Evolutionary conservation across 2,113 vertebrate genomes (phyloP), one percentile per base, ranked within the genome.

Genomic region (Myrmophylax atrothorax): DNA sequence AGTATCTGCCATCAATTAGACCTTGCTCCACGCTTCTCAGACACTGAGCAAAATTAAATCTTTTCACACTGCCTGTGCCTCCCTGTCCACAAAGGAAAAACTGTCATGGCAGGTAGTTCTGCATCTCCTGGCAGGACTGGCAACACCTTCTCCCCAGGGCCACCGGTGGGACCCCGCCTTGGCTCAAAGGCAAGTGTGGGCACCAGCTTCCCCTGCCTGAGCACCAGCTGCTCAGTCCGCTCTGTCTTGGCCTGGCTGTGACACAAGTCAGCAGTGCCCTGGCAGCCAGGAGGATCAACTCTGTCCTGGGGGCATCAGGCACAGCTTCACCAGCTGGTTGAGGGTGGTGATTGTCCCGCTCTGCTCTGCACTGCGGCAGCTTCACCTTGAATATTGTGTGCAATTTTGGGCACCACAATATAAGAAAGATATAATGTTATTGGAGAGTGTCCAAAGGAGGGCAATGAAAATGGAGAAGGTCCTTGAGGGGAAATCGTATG

Each of bases 41-140:
- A 56, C 37, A 58, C 12, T 11, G 16, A 26, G 11, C 5, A 72
- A 52, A 95, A 42, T 62, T 37, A 67, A 46, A 26, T 52, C 29
- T 23, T 42, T 25, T 18, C 44, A 31, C 24, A 28, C 23, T 63
- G 14, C 31, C 38, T 52, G 13, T 47, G 17, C 22, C 29, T 84
- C n/a, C 20, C 33, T 0, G 1, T 38, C n/a, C 9, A 3, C 52
- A 31, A 4, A 37, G 42, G 22, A 56, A 52, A 74, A 80, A 20
- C 1, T 0, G 0, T 15, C 37, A n/a, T 0, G 4, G n/a, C 42
- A 67, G 7, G 19, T 18, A 56, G 35, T 33, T 66, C 6, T 0
- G 1, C 1, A 2, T 20, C 15, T 68, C 18, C 40, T 1, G 1
- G 18, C n/a, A 79, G 72, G 28, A 79, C 1, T 1, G 33, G 44